These are phyloP conservation scores for Thymallus thymallus DNA, from an alignment of 2,113 vertebrate species.

Conservation along the genomic window DNA sequence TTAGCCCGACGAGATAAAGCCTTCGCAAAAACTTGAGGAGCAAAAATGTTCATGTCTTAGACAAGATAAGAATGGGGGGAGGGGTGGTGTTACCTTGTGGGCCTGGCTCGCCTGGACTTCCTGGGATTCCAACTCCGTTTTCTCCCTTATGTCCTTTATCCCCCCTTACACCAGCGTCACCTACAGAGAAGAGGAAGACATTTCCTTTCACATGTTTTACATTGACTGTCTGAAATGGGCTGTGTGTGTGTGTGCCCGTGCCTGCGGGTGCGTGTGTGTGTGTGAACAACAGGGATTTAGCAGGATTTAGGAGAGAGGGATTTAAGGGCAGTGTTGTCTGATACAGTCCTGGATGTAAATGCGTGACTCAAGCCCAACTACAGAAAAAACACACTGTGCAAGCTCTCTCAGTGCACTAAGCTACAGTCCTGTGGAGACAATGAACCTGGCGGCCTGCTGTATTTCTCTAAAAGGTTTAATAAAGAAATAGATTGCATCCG, in stretches of 20 bases:
- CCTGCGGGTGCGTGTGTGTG: no score
- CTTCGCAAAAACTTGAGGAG: no score
- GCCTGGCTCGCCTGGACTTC: conserved; percentile 68
- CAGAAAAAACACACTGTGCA: background rate
- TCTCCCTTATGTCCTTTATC: conserved; percentile 71
- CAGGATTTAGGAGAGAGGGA: conserved; percentile 6
- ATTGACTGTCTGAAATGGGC: conserved; percentile 15
- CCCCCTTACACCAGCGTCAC: conserved; percentile 69
- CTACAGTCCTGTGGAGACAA: conserved; percentile 24
- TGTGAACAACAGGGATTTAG: background rate
- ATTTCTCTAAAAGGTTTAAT: conserved; percentile 23
- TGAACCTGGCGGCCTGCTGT: background rate
- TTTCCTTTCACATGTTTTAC: background rate
- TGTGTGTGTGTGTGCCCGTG: background rate
- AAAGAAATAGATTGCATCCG: conserved; percentile 2
- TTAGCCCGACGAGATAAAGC: no score
- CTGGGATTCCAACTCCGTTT: conserved; percentile 71
- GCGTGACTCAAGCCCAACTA: background rate
- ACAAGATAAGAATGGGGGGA: background rate
- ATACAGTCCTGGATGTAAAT: conserved; percentile 39
- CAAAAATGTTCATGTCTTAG: no score
- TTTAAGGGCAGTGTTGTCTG: conserved; percentile 16
- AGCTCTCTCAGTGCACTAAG: conserved; percentile 11
- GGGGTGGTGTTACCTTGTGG: conserved; percentile 62
- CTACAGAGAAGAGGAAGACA: conserved; percentile 40